Base-by-base conservation (phyloP, 2,888 invertebrate genomes). In the Dynastes grantii region DNA sequence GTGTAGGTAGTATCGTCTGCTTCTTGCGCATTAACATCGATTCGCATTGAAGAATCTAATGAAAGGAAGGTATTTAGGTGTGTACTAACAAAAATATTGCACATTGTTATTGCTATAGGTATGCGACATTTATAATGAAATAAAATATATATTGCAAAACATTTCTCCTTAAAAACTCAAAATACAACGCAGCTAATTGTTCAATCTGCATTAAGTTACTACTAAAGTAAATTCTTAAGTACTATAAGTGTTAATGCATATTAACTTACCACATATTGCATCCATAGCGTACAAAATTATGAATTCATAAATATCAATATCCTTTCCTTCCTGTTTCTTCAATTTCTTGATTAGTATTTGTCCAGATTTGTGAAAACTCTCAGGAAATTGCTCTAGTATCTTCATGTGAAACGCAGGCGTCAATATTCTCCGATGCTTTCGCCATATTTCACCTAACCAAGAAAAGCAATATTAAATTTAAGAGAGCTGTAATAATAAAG, bases 351-450 rank as follows among this genome's bases (percentile, higher is more conserved):
- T 85, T 78, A 92, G 83, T 13, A 90, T 86, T 9, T 86, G 82
- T 1, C 89, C 85, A 81, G 92, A 91, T 70, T 87, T 85, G 27
- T 86, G 84, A 83, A 90, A 88, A 5, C 87, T 84, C 2, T 86
- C 85, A 6, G 87, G 82, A 81, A 89, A 90, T 27, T 88, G 87
- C 61, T 89, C 88, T n/a, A 90, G 83, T n/a, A 89, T 87, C 79
- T 88, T 87, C 81, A 88, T 87, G 81, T 90, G 90, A 83, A 90
- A 90, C 2, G 89, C 87, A 2, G 90, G 89, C 0, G 89, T 89
- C 45, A 90, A 88, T 76, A 90, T 84, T 85, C 88, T 89, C 75
- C 90, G 85, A 78, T 89, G 88, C 2, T 87, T 85, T 32, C 87
- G 84, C 90, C 90, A 90, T 82, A 88, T 86, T 45, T 78, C 81